A percentile compares a stretch with the other conserved stretches of the same genome.
Evolutionary conservation across 2,797 vertebrate genomes (phyloP).

Genomic region (Sphaeramia orbicularis): DNA sequence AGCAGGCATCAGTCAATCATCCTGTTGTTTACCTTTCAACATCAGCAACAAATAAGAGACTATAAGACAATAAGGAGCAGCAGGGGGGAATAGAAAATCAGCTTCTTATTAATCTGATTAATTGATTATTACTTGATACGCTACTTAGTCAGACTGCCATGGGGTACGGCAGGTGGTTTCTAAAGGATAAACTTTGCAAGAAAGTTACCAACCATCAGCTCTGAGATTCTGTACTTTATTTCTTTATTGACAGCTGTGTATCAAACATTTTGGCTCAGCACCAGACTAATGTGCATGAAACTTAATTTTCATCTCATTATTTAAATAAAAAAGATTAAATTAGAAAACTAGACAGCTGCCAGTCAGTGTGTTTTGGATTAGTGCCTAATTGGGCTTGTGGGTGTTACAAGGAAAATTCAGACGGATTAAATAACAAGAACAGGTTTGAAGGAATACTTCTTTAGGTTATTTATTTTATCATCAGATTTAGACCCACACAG

Average conservation of each 20-base stretch:
- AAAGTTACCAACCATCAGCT: conserved; percentile 18
- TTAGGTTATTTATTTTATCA: conserved; percentile 8
- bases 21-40: conserved; percentile 23
- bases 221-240: background rate
- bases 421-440: conserved; percentile 17
- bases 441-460: conserved; percentile 14
- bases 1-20: conserved; percentile 34
- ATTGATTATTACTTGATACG: conserved; percentile 47
- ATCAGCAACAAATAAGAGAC: conserved; percentile 23
- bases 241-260: conserved; percentile 43
- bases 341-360: conserved; percentile 38
- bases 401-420: conserved; percentile 13
- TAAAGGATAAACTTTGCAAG: conserved; percentile 16
- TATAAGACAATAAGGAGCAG: conserved; percentile 36
- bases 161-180: conserved; percentile 21
- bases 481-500: conserved; percentile 24
- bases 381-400: background rate
- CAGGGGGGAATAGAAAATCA: conserved; percentile 16
- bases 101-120: conserved; percentile 39
- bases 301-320: conserved; percentile 30
- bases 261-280: conserved; percentile 27
- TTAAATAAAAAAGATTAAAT: conserved; percentile 9
- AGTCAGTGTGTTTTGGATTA: conserved; percentile 11
- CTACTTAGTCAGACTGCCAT: conserved; percentile 27
- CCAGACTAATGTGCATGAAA: conserved; percentile 18